Evolutionary conservation across 2,113 vertebrate species (phyloP), one percentile per base, ranked within the genome.

Genomic region (Nanorana parkeri): DNA sequence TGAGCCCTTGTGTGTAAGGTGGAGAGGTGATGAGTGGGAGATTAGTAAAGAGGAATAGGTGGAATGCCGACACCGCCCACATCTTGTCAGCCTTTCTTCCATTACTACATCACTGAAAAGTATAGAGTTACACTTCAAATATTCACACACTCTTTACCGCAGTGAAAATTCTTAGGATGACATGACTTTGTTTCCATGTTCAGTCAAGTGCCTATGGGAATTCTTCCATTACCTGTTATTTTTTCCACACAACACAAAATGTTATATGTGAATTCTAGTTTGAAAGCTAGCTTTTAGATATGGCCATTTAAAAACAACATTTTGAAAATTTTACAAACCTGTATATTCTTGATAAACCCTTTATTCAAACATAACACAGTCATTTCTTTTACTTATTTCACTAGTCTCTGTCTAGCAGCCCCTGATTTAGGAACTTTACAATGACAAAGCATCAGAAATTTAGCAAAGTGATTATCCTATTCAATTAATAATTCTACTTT

Each of bases 141-240:
- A 47, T 66, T 78, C 47, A 21, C 51, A 56, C 77, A 66, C 23
- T 61, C 55, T 69, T 54, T 71, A 51, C 55, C 71, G 55, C 78
- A 41, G 28, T 60, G 23, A 60, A 69, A 69, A 47, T 71, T 47
- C 55, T 28, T 68, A 28, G 47, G 2, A 79, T 68, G 52, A 21
- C 77, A 60, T 28, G 17, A 26, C 36, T 55, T 47, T 51, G 23
- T 54, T 78, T 64, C 75, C 41, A 56, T 78, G 63, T 68, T 66
- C 64, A 21, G 3, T 68, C 54, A 74, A 74, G 54, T 21, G 71
- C 20, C 24, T 36, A 36, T 20, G 15, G 29, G 54, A 58, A 58
- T 60, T 60, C 54, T 54, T 74, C n/a, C 0, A 28, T 11, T 23
- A 3, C 17, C 17, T 55, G 16, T 20, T 71, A 16, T 4, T 21